Conservation (phyloP, 2,113 vertebrate genomes). For the Nesogale talazaci region DNA sequence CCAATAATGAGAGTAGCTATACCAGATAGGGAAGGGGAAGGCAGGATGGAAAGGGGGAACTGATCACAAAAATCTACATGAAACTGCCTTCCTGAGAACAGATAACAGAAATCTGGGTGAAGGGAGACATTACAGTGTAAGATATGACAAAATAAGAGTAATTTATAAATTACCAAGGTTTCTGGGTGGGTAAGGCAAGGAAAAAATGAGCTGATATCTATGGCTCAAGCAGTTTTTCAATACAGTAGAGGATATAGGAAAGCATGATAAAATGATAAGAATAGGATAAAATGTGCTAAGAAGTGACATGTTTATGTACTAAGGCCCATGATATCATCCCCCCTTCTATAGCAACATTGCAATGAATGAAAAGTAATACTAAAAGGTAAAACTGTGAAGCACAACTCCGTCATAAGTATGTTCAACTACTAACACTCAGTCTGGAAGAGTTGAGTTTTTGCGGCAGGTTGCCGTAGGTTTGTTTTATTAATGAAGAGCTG, state of each 20-base stretch:
- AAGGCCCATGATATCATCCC: not conserved
- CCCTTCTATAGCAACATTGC: slow-evolving; percentile 41
- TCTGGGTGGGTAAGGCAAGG: no score
- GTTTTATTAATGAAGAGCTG: not conserved
- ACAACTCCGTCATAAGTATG: slow-evolving; percentile 37
- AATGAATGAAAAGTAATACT: slow-evolving; percentile 20
- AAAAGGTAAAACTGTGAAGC: slow-evolving; percentile 25
- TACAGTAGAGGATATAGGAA: slow-evolving; percentile 40
- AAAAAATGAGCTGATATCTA: no score
- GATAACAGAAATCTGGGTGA: no score
- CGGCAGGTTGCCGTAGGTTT: not conserved
- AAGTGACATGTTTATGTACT: slow-evolving; percentile 21
- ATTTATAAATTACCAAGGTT: no score
- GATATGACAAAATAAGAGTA: no score
- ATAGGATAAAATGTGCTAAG: slow-evolving; percentile 11
- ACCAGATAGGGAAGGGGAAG: no score
- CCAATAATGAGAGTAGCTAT: no score
- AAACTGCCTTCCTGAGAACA: no score
- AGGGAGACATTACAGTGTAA: no score
- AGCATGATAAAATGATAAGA: slow-evolving; percentile 9
- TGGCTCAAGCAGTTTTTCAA: not conserved
- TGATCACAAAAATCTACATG: no score
- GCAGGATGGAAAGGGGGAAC: no score
- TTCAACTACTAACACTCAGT: slow-evolving; percentile 20
- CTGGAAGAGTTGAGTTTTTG: slow-evolving; percentile 10